A percentile compares a stretch with the other conserved stretches of the same genome.
Evolutionary conservation across 2,888 invertebrate genomes (phyloP).

Genomic region (Acronicta alni): DNA sequence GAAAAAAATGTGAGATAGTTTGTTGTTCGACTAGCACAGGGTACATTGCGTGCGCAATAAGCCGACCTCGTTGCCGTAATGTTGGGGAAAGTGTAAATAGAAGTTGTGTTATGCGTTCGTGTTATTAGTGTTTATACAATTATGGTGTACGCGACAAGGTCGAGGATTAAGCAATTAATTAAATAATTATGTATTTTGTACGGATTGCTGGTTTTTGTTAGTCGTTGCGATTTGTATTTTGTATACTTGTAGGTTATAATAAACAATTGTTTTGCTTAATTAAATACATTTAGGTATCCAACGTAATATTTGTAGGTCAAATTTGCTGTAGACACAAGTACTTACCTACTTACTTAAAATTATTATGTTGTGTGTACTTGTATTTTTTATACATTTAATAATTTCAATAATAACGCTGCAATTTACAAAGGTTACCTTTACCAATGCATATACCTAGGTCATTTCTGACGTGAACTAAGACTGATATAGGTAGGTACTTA

Average conservation of each 20-base stretch:
- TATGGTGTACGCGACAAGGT: constrained; percentile 54
- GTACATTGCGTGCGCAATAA: constrained; percentile 69
- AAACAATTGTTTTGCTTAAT: constrained; percentile 6
- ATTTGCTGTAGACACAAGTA: neutral
- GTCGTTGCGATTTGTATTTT: constrained; percentile 13
- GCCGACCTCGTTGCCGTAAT: constrained; percentile 63
- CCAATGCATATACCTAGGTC: too few species aligned
- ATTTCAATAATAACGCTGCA: too few species aligned
- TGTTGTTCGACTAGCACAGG: constrained; percentile 43
- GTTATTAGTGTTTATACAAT: constrained; percentile 48
- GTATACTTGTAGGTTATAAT: neutral
- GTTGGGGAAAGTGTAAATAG: constrained; percentile 69
- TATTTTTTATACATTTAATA: too few species aligned
- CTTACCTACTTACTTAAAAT: too few species aligned
- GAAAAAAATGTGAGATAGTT: constrained; percentile 51
- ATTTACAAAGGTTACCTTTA: too few species aligned
- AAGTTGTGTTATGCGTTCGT: constrained; percentile 57
- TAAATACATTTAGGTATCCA: neutral
- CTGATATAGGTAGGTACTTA: too few species aligned
- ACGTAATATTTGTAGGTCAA: neutral
- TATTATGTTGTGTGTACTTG: too few species aligned
- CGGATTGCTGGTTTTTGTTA: constrained; percentile 22
- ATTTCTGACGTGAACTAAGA: too few species aligned
- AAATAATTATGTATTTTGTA: constrained; percentile 35
- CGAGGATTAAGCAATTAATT: constrained; percentile 56